These are phyloP conservation scores for Liodrosophila aerea DNA, from an alignment of 2,888 invertebrate species.

Conservation along the genomic window DNA sequence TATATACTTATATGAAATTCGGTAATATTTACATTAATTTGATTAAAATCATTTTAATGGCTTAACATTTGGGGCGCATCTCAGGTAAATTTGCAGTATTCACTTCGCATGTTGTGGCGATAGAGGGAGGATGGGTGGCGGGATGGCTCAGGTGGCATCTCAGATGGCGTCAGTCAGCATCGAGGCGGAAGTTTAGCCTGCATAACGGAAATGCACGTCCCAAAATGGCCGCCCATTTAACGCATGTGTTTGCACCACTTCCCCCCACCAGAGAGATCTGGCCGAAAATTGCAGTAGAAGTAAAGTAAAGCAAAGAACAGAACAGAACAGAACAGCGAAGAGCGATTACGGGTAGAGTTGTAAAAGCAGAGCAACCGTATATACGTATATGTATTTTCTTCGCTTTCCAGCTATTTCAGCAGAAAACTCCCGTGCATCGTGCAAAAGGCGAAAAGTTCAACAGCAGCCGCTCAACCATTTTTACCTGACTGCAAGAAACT, in stretches of 20 bases:
- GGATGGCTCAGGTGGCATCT: slow-evolving; percentile 7
- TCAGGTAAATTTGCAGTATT: slow-evolving; percentile 50
- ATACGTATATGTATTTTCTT: slow-evolving; percentile 34
- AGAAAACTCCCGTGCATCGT: slow-evolving; percentile 61
- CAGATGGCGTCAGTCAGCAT: slow-evolving; percentile 18
- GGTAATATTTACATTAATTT: slow-evolving; percentile 72
- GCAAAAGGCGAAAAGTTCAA: slow-evolving; percentile 73
- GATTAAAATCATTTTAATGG: slow-evolving; percentile 78
- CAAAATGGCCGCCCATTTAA: slow-evolving; percentile 66
- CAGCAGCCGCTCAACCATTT: slow-evolving; percentile 68
- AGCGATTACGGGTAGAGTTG: neutral
- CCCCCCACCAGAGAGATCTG: slow-evolving; percentile 5
- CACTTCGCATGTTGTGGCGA: slow-evolving; percentile 16
- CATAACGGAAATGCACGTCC: slow-evolving; percentile 56
- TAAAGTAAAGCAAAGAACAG: neutral
- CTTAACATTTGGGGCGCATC: slow-evolving; percentile 47
- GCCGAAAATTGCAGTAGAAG: slow-evolving; percentile 16
- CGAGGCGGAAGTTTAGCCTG: slow-evolving; percentile 58
- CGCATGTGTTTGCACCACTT: slow-evolving; percentile 63
- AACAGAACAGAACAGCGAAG: neutral
- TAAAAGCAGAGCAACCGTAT: slow-evolving; percentile 5
- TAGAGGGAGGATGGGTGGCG: neutral
- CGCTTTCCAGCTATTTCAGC: slow-evolving; percentile 68
- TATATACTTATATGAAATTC: slow-evolving; percentile 17
- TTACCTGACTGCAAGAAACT: slow-evolving; percentile 75